Evolutionary conservation across 2,888 invertebrate genomes (phyloP).

Genomic region (Agrenia bidenticulata): DNA sequence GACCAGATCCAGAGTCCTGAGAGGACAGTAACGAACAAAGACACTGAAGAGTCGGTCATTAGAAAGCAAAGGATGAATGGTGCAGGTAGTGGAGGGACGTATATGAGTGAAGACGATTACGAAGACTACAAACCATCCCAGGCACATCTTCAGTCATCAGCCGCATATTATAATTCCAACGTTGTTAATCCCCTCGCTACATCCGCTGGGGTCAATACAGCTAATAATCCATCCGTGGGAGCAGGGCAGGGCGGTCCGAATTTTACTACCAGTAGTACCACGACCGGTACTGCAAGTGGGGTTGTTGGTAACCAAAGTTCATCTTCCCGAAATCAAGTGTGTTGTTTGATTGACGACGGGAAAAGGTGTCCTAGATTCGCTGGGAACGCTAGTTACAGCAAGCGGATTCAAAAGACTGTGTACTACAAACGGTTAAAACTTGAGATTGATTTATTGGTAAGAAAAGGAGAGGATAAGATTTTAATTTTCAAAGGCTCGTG

Average conservation of each 20-base stretch:
- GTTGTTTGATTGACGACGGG: conserved; percentile 87
- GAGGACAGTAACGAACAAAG: not conserved
- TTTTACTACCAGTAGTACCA: not conserved
- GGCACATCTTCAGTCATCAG: not conserved
- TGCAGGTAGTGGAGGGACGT: conserved; percentile 18
- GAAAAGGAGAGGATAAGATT: too few species aligned
- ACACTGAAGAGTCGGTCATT: not conserved
- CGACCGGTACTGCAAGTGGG: not conserved
- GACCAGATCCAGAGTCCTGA: not conserved
- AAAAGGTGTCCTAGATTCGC: conserved; percentile 83
- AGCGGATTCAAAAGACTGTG: conserved; percentile 93
- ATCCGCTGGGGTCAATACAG: not conserved
- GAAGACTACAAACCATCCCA: conserved; percentile 43
- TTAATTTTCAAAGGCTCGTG: too few species aligned
- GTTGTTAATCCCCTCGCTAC: not conserved
- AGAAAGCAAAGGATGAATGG: conserved; percentile 41
- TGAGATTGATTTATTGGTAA: conserved; percentile 76
- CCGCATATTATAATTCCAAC: not conserved
- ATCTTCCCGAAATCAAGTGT: conserved; percentile 65
- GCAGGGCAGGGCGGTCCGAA: conserved; percentile 1
- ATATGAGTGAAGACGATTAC: conserved; percentile 51
- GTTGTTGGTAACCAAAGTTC: conserved; percentile 24
- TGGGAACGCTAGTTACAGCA: conserved; percentile 94
- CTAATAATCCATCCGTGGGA: not conserved
- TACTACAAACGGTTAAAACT: conserved; percentile 86